These are phyloP conservation scores for Drosophila algonquin DNA, from an alignment of 2,888 invertebrate species.

Conservation along the genomic window DNA sequence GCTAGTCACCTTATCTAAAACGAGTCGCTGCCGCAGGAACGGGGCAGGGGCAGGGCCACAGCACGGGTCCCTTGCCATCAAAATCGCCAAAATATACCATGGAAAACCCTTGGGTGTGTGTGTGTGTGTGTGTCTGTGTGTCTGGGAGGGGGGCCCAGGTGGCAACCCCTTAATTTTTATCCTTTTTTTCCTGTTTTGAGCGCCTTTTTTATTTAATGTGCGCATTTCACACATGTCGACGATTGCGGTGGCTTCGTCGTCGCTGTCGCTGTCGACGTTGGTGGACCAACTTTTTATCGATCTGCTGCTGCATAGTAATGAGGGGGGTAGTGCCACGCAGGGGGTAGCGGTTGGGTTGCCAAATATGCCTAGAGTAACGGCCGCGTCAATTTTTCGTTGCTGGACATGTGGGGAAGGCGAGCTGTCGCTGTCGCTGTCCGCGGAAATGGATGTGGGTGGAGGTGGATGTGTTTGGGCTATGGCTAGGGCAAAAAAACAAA, in stretches of 20 bases:
- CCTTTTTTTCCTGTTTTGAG: slow-evolving; percentile 35
- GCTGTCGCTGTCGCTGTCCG: not conserved
- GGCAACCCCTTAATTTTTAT: slow-evolving; percentile 37
- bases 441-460: slow-evolving; percentile 1
- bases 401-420: not conserved
- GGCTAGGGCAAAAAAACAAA: slow-evolving; percentile 42
- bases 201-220: slow-evolving; percentile 76
- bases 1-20: slow-evolving; percentile 79
- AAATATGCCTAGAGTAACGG: slow-evolving; percentile 71
- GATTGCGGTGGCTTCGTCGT: slow-evolving; percentile 44
- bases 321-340: slow-evolving; percentile 24
- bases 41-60: not conserved
- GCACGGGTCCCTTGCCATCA: not conserved
- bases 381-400: slow-evolving; percentile 57
- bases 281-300: slow-evolving; percentile 76
- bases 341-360: slow-evolving; percentile 10
- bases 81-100: slow-evolving; percentile 35
- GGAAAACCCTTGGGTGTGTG: not conserved
- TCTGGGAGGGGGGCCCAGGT: slow-evolving; percentile 20
- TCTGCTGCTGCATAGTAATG: slow-evolving; percentile 67
- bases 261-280: slow-evolving; percentile 20
- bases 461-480: not conserved
- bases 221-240: slow-evolving; percentile 79
- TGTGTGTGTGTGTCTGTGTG: not conserved
- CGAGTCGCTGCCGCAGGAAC: slow-evolving; percentile 41